Conservation (phyloP, 2,113 vertebrate genomes). For the Aegithalos caudatus region DNA sequence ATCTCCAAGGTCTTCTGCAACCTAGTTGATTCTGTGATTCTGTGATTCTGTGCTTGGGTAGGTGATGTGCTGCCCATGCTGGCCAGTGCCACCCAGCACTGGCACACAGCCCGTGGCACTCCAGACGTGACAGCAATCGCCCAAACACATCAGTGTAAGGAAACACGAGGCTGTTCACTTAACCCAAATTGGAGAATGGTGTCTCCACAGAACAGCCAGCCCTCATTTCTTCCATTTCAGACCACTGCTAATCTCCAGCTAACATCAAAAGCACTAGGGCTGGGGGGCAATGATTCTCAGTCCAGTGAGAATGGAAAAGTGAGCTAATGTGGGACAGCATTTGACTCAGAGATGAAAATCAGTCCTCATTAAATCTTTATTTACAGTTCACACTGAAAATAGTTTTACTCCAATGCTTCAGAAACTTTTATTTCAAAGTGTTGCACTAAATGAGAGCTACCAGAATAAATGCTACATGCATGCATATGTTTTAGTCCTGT, state of each 20-base stretch:
- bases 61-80: not conserved
- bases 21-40: not conserved
- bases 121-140: not conserved
- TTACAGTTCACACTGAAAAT: not conserved
- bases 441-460: not conserved
- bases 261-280: slow-evolving; percentile 33
- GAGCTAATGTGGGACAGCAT: slow-evolving; percentile 8
- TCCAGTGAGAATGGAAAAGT: not conserved
- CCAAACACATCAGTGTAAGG: not conserved
- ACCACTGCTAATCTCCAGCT: not conserved
- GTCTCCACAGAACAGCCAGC: not conserved
- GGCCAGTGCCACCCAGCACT: not conserved
- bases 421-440: not conserved
- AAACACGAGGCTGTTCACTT: not conserved
- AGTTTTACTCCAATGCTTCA: not conserved
- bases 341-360: slow-evolving; percentile 32
- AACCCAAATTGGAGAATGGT: not conserved
- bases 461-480: not conserved
- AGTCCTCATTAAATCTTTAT: slow-evolving; percentile 34
- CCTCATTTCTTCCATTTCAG: not conserved
- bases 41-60: not conserved
- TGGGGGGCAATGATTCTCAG: not conserved
- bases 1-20: not conserved
- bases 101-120: not conserved
- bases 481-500: not conserved